Evolutionary conservation across 2,888 invertebrate species (phyloP).

Genomic region (Machimus atricapillus): DNA sequence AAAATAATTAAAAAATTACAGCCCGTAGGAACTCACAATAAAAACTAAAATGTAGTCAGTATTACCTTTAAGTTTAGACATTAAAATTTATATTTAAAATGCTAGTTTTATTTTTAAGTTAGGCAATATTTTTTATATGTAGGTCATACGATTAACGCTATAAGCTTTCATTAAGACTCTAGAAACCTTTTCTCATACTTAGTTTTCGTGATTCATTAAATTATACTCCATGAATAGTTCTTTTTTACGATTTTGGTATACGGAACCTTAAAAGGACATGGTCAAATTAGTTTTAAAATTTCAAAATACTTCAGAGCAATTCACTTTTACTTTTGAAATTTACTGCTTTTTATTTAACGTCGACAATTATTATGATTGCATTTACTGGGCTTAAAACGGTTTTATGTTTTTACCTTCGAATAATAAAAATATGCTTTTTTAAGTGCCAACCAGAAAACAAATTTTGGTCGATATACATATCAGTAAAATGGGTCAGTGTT

Average conservation of each 20-base stretch:
- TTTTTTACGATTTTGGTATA: no score
- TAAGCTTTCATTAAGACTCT: no score
- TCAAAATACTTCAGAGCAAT: background rate
- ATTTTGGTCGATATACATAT: background rate
- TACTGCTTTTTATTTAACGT: background rate
- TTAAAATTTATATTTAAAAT: no score
- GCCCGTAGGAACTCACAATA: background rate
- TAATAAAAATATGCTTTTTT: background rate
- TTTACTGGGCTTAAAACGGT: background rate
- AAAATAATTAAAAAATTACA: background rate
- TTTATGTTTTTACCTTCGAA: background rate
- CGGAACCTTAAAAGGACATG: no score
- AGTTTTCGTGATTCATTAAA: no score
- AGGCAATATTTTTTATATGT: no score
- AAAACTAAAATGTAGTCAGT: background rate
- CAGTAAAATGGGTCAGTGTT: background rate
- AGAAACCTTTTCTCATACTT: no score
- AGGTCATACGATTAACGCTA: no score
- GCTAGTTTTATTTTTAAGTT: no score
- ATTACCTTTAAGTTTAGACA: no score
- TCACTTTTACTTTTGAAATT: background rate
- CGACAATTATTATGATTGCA: no score
- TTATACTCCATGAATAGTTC: no score
- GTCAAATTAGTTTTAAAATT: background rate
- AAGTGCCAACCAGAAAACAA: background rate